Base-by-base conservation (phyloP, 2,113 vertebrate genomes). In the Todiramphus saurophagus region DNA sequence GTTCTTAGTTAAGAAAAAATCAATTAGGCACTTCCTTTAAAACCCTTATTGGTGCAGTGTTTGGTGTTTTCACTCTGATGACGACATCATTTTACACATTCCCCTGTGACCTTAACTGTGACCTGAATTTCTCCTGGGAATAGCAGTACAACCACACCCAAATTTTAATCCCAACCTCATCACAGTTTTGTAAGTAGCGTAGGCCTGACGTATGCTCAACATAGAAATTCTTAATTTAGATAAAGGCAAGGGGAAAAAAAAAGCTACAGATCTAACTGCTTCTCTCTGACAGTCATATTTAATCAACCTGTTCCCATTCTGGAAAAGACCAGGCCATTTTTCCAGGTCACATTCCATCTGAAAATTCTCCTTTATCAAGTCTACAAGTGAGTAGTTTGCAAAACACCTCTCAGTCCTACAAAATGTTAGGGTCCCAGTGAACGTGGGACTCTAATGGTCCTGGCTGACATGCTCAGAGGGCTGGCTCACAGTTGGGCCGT, bases 371-470 rank as follows among this genome's bases (percentile, higher is more conserved):
- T 43, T n/a, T 50, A 37, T 46, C 19, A 35, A 77, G 41, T 20
- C 24, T 21, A 37, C 0, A 0, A 25, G 58, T 39, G 58, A 69
- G 20, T 4, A 39, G 41, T 41, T 64, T 51, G 7, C 24, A 12
- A 41, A 64, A 31, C 35, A 30, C 33, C 43, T 83, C n/a, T n/a
- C 30, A 68, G 62, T 9, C 48, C 81, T 23, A 20, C 11, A 53
- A 1, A 59, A 73, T 0, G 31, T 23, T 43, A 78, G 27, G 17
- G 60, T 67, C 35, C 31, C 66, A 20, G 17, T 5, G 13, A 55
- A 11, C 0, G 8, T 11, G 33, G 74, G 13, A 2, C 60, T 70
- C 1, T 0, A 10, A 25, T 11, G 3, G 4, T 23, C 64, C 72
- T 53, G 62, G 33, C 51, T 3, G 16, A 55, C 28, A 14, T 1